Evolutionary conservation across 2,797 vertebrate genomes (phyloP).

Genomic region (Peromyscus melanophrys): DNA sequence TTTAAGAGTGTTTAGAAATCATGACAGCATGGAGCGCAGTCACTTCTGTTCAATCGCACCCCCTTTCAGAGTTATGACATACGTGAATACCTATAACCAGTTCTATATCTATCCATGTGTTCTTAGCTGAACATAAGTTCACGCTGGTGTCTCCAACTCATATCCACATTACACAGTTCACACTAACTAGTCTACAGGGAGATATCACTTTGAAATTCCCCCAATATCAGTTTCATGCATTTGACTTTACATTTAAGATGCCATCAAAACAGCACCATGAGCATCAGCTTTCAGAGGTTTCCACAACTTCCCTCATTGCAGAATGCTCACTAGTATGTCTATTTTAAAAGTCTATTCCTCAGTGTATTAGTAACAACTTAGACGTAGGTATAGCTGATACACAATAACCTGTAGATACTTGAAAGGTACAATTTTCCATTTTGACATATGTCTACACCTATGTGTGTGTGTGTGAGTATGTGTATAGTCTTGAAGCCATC

Average conservation of each 20-base stretch:
- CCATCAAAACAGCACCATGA: not conserved
- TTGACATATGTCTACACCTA: not conserved
- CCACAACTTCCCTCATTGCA: not conserved
- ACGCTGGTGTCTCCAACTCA: not conserved
- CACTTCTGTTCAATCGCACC: not conserved
- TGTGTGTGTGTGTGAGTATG: not conserved
- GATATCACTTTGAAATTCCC: not conserved
- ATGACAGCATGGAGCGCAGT: not conserved
- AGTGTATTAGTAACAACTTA: not conserved
- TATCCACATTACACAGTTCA: not conserved
- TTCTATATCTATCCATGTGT: not conserved
- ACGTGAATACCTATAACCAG: not conserved
- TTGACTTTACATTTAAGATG: not conserved
- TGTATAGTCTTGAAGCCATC: not conserved
- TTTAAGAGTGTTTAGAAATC: constrained; percentile 8
- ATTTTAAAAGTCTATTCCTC: not conserved
- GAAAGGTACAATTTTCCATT: not conserved
- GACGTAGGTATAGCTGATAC: not conserved
- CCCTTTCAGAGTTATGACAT: not conserved
- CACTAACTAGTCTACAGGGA: not conserved
- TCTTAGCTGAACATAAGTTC: not conserved
- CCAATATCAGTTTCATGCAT: not conserved
- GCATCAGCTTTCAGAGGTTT: not conserved
- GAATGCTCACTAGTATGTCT: not conserved
- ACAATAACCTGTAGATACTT: not conserved